Conservation (phyloP, 2,797 vertebrate species). For the Intellagama lesueurii region DNA sequence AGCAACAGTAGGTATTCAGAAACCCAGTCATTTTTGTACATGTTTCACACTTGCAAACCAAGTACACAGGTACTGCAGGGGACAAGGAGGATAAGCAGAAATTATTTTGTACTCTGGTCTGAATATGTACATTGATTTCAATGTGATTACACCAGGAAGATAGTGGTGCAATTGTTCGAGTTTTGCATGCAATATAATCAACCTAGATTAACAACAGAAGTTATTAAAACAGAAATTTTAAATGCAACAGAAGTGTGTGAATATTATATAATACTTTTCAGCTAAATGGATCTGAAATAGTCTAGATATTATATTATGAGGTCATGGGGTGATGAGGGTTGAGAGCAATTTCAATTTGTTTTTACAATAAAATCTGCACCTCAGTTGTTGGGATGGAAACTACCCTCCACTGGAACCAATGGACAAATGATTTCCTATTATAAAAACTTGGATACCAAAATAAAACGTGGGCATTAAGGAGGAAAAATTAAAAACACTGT, state of each 20-base stretch:
- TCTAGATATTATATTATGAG: background rate
- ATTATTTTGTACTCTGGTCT: background rate
- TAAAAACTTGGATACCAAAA: background rate
- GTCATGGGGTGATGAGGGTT: background rate
- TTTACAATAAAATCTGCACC: slow-evolving; percentile 12
- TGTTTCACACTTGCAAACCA: slow-evolving; percentile 54
- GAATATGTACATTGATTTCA: background rate
- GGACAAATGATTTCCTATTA: background rate
- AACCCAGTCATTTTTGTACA: slow-evolving; percentile 35
- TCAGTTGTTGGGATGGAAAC: background rate
- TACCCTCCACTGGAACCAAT: background rate
- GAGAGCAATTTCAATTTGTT: slow-evolving; percentile 46
- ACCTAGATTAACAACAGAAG: slow-evolving; percentile 13
- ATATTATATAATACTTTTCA: slow-evolving; percentile 19
- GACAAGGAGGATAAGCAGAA: background rate
- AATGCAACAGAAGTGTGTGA: slow-evolving; percentile 14
- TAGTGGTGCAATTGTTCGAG: background rate
- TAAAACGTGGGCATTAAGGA: background rate
- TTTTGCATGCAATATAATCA: slow-evolving; percentile 40
- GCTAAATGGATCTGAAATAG: slow-evolving; percentile 13
- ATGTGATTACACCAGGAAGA: background rate
- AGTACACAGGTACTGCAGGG: background rate
- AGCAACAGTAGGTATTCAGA: slow-evolving; percentile 66
- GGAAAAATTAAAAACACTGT: background rate
- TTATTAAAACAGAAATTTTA: slow-evolving; percentile 4